A percentile compares a stretch with the other conserved stretches of the same genome.
phyloP scores from a whole-genome alignment of 2,888 invertebrate genomes.

The Lepidonotus clava region DNA sequence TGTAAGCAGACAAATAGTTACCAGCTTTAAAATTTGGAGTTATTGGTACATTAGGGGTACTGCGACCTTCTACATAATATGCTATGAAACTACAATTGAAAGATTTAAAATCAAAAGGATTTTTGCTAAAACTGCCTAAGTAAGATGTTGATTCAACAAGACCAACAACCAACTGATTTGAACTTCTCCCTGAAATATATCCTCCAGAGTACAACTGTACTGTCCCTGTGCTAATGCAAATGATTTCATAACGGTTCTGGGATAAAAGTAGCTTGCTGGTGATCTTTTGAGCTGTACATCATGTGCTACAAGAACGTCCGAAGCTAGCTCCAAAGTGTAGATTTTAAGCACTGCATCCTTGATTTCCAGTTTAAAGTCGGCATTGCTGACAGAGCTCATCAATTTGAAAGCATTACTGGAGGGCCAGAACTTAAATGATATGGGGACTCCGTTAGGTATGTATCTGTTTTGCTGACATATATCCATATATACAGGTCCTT shows the following conservation, averaged over 20 bases:
- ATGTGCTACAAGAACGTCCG: neutral
- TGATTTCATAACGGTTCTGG: neutral
- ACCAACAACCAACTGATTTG: neutral
- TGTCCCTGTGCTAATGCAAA: neutral
- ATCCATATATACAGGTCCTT: neutral
- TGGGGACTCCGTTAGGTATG: neutral
- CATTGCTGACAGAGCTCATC: neutral
- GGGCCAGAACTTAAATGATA: too few relatives aligned
- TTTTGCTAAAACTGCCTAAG: too few relatives aligned
- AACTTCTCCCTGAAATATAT: neutral
- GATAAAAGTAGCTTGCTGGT: neutral
- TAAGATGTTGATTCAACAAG: neutral
- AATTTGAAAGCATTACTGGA: neutral
- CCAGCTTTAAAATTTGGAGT: neutral
- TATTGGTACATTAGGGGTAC: neutral
- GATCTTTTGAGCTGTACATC: neutral
- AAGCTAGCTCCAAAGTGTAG: neutral
- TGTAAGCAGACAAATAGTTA: neutral
- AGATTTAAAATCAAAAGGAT: too few relatives aligned
- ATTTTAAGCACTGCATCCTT: neutral
- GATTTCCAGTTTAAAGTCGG: slow-evolving; percentile 5
- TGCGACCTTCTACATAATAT: neutral
- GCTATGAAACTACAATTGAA: neutral
- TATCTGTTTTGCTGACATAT: neutral
- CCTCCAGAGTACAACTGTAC: neutral